Conservation (phyloP, 2,113 vertebrate species). For the Rhea pennata region DNA sequence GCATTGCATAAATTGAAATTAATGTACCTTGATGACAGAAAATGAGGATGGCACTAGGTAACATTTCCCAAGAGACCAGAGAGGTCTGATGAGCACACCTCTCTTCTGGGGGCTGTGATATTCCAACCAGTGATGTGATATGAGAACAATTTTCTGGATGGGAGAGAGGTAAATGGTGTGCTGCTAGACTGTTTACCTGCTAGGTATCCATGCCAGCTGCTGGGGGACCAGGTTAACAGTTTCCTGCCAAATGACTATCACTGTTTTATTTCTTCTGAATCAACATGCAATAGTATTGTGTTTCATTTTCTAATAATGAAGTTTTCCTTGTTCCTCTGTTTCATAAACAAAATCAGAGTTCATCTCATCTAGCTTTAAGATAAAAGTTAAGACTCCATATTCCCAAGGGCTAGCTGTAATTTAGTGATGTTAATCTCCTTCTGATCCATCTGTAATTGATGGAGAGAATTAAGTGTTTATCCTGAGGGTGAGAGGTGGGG, state of each 20-base stretch:
- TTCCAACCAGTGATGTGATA: not conserved
- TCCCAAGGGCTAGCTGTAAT: not conserved
- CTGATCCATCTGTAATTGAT: not conserved
- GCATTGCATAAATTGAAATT: not conserved
- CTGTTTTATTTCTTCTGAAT: not conserved
- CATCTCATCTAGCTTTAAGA: not conserved
- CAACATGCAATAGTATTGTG: not conserved
- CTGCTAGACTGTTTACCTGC: not conserved
- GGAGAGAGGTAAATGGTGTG: conserved; percentile 28
- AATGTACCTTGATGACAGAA: not conserved
- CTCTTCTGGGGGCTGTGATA: not conserved
- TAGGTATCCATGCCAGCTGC: not conserved
- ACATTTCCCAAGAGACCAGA: not conserved
- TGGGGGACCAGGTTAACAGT: not conserved
- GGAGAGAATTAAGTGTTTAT: not conserved
- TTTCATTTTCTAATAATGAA: not conserved
- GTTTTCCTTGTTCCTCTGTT: not conserved
- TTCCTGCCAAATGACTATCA: not conserved
- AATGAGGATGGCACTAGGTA: not conserved
- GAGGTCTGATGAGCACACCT: not conserved
- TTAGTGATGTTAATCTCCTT: not conserved
- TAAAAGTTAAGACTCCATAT: not conserved
- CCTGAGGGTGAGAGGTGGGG: not conserved
- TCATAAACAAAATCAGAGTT: not conserved
- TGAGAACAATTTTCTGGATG: conserved; percentile 40